Conservation (phyloP, 2,888 invertebrate species). For the Trachelus iudaicus region DNA sequence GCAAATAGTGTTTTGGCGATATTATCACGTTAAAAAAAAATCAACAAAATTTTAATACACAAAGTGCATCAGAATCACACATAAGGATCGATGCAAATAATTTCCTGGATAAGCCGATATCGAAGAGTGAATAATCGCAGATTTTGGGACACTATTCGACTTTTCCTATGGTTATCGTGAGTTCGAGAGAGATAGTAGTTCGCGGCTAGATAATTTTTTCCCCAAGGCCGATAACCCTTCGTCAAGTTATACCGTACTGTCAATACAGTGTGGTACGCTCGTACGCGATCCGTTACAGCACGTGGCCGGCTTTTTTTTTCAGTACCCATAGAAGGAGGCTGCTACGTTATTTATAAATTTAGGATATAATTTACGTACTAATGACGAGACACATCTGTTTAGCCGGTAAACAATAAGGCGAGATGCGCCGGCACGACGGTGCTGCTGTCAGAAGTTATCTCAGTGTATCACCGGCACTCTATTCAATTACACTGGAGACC, state of each 20-base stretch:
- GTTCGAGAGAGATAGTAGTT: neutral
- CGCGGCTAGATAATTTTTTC: neutral
- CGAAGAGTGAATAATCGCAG: neutral
- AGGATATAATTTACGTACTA: neutral
- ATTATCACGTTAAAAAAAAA: neutral
- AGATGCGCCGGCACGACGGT: conserved; percentile 21
- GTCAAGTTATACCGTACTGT: no score
- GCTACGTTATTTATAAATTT: neutral
- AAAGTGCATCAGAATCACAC: neutral
- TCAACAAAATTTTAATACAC: neutral
- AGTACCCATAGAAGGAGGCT: neutral
- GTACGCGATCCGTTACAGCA: neutral
- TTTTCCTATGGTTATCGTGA: neutral
- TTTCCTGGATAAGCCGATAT: neutral
- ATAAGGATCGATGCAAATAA: neutral
- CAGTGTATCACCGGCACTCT: conserved; percentile 41
- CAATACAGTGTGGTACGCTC: neutral
- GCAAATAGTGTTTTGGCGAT: neutral
- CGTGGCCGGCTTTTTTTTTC: neutral
- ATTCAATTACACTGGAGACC: conserved; percentile 54
- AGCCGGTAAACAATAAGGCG: conserved; percentile 49
- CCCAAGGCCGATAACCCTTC: no score
- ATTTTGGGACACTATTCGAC: neutral
- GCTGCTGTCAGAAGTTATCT: conserved; percentile 42
- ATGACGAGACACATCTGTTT: conserved; percentile 29